Conservation (phyloP, 2,888 invertebrate genomes). For the Sympetrum striolatum region DNA sequence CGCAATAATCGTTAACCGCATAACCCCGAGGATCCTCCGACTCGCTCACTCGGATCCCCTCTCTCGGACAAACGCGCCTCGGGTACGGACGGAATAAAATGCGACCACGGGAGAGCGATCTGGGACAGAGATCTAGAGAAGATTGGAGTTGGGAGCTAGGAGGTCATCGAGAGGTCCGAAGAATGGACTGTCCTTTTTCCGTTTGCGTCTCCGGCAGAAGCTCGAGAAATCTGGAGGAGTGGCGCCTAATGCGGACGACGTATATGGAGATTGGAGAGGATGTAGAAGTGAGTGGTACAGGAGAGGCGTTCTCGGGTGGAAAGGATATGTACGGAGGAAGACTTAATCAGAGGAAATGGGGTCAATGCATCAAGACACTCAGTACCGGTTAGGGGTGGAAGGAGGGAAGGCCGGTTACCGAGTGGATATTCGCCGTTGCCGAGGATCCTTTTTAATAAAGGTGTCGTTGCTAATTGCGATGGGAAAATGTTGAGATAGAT, state of each 20-base stretch:
- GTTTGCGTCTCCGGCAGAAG: not conserved
- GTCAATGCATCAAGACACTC: not conserved
- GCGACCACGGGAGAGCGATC: not conserved
- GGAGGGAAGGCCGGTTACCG: not conserved
- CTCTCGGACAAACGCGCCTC: not conserved
- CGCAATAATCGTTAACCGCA: not conserved
- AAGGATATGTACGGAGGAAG: not conserved
- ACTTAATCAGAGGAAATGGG: not conserved
- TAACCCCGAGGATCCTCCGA: not conserved
- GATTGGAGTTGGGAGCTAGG: not conserved
- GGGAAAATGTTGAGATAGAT: not conserved
- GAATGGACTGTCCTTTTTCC: not conserved
- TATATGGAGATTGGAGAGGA: not conserved
- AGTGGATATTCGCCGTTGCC: not conserved
- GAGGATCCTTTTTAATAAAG: not conserved
- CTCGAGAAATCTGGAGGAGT: not conserved
- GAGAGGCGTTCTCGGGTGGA: not conserved
- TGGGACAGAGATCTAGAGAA: not conserved
- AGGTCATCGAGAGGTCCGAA: not conserved
- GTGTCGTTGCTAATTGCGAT: no score
- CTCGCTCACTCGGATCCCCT: not conserved
- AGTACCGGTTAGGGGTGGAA: not conserved
- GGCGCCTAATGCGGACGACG: not conserved
- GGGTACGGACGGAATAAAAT: not conserved
- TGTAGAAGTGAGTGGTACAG: not conserved